These are phyloP conservation scores for Alligator mississippiensis DNA, from an alignment of 2,113 vertebrate genomes.

Conservation along the genomic window DNA sequence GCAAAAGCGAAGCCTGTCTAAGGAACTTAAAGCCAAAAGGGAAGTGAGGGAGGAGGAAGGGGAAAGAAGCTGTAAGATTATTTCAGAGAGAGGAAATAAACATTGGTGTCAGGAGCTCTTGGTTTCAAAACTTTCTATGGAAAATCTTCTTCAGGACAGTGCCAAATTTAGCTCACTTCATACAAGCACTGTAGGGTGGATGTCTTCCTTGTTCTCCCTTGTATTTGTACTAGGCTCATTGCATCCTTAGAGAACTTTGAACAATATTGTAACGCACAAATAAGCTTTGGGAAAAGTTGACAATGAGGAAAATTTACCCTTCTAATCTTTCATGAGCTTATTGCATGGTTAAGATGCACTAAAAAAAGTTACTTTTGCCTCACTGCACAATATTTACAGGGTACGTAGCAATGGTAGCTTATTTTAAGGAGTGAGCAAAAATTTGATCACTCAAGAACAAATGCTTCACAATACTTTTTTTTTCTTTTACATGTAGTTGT, in stretches of 20 bases:
- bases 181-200: too few species aligned
- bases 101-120: not conserved
- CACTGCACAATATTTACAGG: not conserved
- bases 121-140: not conserved
- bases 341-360: accelerated
- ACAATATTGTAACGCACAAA: too few species aligned
- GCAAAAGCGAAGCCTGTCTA: not conserved
- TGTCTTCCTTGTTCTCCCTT: too few species aligned
- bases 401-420: not conserved
- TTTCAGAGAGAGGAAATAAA: not conserved
- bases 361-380: not conserved
- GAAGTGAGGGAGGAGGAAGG: not conserved
- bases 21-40: not conserved
- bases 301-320: not conserved
- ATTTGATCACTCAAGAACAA: accelerated
- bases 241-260: too few species aligned
- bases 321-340: not conserved
- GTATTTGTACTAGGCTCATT: too few species aligned
- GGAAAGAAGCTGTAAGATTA: accelerated
- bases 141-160: not conserved
- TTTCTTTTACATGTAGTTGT: not conserved
- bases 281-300: not conserved
- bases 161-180: too few species aligned
- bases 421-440: not conserved
- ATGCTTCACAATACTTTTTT: not conserved